phyloP scores from a whole-genome alignment of 2,797 vertebrate genomes.

The Melanogrammus aeglefinus region DNA sequence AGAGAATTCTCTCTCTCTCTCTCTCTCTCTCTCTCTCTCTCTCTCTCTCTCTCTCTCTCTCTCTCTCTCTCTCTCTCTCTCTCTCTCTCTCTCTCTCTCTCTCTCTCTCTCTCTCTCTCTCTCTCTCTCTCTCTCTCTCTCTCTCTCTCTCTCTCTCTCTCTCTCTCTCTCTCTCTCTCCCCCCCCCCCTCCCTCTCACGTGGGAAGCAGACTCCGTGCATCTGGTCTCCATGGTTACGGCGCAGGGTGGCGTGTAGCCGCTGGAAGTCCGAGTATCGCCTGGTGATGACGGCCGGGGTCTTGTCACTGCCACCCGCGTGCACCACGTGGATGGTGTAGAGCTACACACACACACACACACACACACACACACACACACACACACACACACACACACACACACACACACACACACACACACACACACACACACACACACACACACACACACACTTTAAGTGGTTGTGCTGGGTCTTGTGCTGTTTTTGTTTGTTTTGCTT shows the following conservation, averaged over 20 bases:
- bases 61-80: neutral
- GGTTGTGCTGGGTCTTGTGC: too few relatives aligned
- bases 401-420: too few relatives aligned
- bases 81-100: neutral
- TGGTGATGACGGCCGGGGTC: conserved; percentile 80
- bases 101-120: neutral
- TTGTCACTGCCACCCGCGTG: conserved; percentile 78
- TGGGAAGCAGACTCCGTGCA: conserved; percentile 85
- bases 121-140: neutral
- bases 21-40: neutral
- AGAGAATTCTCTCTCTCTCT: neutral
- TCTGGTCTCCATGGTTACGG: conserved; percentile 76
- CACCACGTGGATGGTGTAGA: conserved; percentile 90
- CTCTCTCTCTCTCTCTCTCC: neutral
- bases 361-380: neutral
- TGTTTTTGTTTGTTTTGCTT: too few relatives aligned
- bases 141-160: neutral
- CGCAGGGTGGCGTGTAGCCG: conserved; percentile 80
- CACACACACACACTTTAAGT: too few relatives aligned
- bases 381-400: too few relatives aligned
- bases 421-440: too few relatives aligned
- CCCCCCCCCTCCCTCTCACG: conserved; percentile 46
- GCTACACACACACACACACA: conserved; percentile 61
- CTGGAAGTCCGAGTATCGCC: conserved; percentile 91
- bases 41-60: neutral